These are phyloP conservation scores for Larimichthys polyactis DNA, from an alignment of 2,113 vertebrate species.

Conservation along the genomic window DNA sequence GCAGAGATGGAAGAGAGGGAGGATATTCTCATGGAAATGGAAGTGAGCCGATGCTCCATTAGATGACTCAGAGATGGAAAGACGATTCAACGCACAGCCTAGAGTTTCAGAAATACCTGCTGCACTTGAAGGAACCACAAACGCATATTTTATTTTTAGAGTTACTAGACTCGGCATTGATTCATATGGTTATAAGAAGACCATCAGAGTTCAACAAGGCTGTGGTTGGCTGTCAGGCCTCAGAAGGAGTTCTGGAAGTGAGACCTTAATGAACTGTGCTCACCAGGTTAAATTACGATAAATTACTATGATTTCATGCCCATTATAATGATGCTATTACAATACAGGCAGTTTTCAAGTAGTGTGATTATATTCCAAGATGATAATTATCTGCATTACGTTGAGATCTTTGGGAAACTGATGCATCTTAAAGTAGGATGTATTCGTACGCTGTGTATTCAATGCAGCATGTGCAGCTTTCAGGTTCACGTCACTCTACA, in stretches of 20 bases:
- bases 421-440: neutral
- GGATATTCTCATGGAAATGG: conserved; percentile 10
- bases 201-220: too few species aligned
- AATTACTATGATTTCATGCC: neutral
- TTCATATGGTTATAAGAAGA: neutral
- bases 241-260: neutral
- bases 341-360: neutral
- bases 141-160: conserved; percentile 22
- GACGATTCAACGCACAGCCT: neutral
- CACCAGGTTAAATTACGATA: neutral
- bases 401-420: neutral
- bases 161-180: neutral
- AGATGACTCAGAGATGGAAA: conserved; percentile 39
- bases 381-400: neutral
- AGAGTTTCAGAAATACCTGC: conserved; percentile 3
- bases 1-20: neutral
- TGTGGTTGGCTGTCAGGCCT: neutral
- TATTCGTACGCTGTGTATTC: neutral
- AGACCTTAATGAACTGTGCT: neutral
- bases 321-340: neutral
- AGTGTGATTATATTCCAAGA: neutral
- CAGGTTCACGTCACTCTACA: neutral
- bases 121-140: neutral
- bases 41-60: conserved; percentile 13
- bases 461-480: neutral